A percentile compares a stretch with the other conserved stretches of the same genome.
phyloP scores from a whole-genome alignment of 2,888 invertebrate genomes.

The Callyntrura sp. region DNA sequence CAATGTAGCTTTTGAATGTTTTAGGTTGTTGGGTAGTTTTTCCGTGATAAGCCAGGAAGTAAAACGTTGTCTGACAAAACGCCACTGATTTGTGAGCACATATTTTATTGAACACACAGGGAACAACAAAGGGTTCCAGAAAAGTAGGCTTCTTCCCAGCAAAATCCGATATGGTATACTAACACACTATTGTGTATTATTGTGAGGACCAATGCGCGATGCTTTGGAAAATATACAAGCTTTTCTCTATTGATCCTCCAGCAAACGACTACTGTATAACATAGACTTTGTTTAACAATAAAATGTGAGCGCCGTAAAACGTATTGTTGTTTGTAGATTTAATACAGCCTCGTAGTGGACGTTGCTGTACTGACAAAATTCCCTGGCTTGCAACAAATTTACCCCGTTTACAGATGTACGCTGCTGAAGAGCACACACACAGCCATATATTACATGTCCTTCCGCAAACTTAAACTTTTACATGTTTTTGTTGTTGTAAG shows the following conservation, averaged over 20 bases:
- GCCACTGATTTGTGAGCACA: slow-evolving; percentile 67
- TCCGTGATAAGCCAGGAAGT: slow-evolving; percentile 58
- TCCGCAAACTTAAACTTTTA: slow-evolving; percentile 45
- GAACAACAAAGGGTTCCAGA: not conserved
- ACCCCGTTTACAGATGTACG: slow-evolving; percentile 38
- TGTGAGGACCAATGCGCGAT: not conserved
- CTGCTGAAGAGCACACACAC: slow-evolving; percentile 47
- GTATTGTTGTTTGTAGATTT: not conserved
- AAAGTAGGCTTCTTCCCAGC: not conserved
- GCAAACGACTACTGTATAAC: not conserved
- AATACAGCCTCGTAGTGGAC: not conserved
- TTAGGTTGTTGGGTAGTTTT: not conserved
- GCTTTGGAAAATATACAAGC: not conserved
- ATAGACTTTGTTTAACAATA: not conserved
- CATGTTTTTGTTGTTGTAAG: slow-evolving; percentile 48
- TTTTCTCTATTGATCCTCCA: not conserved
- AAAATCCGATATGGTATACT: not conserved
- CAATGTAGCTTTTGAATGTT: too few relatives aligned
- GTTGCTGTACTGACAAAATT: slow-evolving; percentile 61
- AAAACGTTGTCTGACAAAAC: slow-evolving; percentile 58
- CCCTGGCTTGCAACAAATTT: slow-evolving; percentile 60
- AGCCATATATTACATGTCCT: slow-evolving; percentile 55
- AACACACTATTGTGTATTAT: not conserved
- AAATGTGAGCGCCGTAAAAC: not conserved
- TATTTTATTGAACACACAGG: slow-evolving; percentile 52